A percentile compares a stretch with the other conserved stretches of the same genome.
Conservation (phyloP, 2,888 invertebrate genomes). For the Cryptocheilus praepositus region DNA sequence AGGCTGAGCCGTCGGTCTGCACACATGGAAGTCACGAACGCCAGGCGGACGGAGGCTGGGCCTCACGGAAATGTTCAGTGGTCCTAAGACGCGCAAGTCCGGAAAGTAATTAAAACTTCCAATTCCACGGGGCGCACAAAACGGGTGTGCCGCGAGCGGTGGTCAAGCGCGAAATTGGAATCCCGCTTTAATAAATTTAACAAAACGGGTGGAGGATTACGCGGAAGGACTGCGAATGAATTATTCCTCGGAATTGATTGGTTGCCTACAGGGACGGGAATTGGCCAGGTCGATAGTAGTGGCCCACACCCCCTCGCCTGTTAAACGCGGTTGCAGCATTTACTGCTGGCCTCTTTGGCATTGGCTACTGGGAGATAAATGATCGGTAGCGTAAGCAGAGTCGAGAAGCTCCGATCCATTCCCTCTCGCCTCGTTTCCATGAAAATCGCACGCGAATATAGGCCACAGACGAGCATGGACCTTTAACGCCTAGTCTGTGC, state of each 20-base stretch:
- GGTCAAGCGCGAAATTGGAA: constrained; percentile 47
- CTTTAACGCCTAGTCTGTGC: too few relatives aligned
- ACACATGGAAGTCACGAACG: not conserved
- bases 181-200: constrained; percentile 43
- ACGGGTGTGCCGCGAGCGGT: constrained; percentile 8
- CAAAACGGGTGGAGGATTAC: constrained; percentile 28
- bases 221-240: constrained; percentile 39
- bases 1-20: constrained; percentile 1
- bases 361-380: constrained; percentile 5
- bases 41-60: not conserved
- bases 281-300: not conserved
- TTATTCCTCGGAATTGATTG: constrained; percentile 51
- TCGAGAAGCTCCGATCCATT: not conserved
- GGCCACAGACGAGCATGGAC: too few relatives aligned
- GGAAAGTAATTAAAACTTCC: constrained; percentile 42
- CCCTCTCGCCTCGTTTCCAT: too few relatives aligned
- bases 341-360: constrained; percentile 28
- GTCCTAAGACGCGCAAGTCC: constrained; percentile 6
- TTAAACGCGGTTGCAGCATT: constrained; percentile 34
- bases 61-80: constrained; percentile 11
- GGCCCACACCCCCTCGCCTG: constrained; percentile 8
- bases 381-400: constrained; percentile 1
- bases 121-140: constrained; percentile 1
- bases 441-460: too few relatives aligned
- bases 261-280: constrained; percentile 27